Evolutionary conservation across 1,140 invertebrate species (phyloP).

Genomic region (Ceratina australensis): DNA sequence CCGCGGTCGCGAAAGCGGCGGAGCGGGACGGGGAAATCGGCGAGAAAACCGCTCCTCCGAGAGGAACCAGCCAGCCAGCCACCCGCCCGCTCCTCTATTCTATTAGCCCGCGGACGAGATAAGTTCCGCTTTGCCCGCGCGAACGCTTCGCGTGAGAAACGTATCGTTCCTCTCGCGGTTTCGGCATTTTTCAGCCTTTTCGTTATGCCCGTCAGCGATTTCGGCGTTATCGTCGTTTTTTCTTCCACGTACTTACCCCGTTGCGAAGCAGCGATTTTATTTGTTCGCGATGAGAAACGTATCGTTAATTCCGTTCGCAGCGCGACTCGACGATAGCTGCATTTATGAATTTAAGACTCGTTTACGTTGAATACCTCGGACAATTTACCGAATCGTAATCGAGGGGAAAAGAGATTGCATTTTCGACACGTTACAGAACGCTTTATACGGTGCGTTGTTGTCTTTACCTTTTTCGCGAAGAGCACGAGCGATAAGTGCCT

Average conservation of each 20-base stretch:
- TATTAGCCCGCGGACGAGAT: constrained; percentile 56
- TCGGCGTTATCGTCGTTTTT: background rate
- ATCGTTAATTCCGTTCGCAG: too few relatives aligned
- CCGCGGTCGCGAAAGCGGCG: constrained; percentile 60
- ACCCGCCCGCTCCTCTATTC: constrained; percentile 52
- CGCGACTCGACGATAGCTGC: too few relatives aligned
- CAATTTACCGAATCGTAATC: too few relatives aligned
- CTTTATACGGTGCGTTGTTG: too few relatives aligned
- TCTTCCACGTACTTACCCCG: too few relatives aligned
- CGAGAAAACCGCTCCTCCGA: constrained; percentile 51
- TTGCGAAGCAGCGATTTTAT: too few relatives aligned
- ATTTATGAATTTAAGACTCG: background rate
- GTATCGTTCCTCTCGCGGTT: background rate
- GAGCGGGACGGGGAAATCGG: constrained; percentile 60
- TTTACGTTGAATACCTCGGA: background rate
- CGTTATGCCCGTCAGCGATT: background rate
- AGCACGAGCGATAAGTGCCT: constrained; percentile 11
- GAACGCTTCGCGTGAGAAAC: background rate
- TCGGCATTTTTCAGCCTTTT: constrained; percentile 2
- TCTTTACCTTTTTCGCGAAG: too few relatives aligned
- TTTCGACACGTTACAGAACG: too few relatives aligned
- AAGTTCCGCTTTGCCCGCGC: constrained; percentile 38
- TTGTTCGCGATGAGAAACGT: too few relatives aligned
- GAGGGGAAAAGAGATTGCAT: too few relatives aligned
- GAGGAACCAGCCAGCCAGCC: constrained; percentile 30